A percentile compares a stretch with the other conserved stretches of the same genome.
Conservation (phyloP, 2,888 invertebrate species). For the Cerceris ruficornis region DNA sequence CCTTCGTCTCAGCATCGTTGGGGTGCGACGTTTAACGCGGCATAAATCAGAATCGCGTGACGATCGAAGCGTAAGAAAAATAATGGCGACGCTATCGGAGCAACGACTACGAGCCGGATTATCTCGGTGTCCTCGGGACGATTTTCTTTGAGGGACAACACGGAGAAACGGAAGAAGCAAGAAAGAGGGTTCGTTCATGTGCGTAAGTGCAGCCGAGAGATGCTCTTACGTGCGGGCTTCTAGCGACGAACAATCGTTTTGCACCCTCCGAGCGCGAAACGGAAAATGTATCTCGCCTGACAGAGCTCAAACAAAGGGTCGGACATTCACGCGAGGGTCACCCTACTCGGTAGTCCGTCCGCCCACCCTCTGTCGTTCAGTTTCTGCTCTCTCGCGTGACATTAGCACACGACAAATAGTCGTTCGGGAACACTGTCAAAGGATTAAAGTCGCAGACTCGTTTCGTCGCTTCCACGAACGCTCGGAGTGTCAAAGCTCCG, state of each 20-base stretch:
- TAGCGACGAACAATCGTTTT: conserved; percentile 73
- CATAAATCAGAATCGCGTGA: conserved; percentile 17
- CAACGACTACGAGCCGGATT: conserved; percentile 43
- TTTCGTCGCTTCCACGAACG: conserved; percentile 37
- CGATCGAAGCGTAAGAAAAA: conserved; percentile 30
- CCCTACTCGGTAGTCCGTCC: conserved; percentile 37
- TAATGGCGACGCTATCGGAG: conserved; percentile 38
- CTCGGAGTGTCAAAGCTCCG: conserved; percentile 24
- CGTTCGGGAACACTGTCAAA: conserved; percentile 62
- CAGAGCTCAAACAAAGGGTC: conserved; percentile 79
- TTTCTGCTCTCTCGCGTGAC: conserved; percentile 61
- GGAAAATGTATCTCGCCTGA: conserved; percentile 78
- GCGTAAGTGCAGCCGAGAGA: conserved; percentile 61
- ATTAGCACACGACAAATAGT: conserved; percentile 71
- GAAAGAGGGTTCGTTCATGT: conserved; percentile 47
- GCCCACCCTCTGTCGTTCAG: conserved; percentile 14
- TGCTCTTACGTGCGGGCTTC: conserved; percentile 55
- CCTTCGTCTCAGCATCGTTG: too few species aligned
- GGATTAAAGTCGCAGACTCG: conserved; percentile 64
- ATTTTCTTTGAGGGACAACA: conserved; percentile 51
- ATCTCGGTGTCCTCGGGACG: conserved; percentile 35
- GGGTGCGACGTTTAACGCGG: background rate
- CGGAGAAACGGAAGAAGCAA: conserved; percentile 43
- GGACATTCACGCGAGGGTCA: conserved; percentile 63
- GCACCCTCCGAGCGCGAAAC: conserved; percentile 73